phyloP scores from a whole-genome alignment of 2,113 vertebrate genomes.

The Cairina moschata region DNA sequence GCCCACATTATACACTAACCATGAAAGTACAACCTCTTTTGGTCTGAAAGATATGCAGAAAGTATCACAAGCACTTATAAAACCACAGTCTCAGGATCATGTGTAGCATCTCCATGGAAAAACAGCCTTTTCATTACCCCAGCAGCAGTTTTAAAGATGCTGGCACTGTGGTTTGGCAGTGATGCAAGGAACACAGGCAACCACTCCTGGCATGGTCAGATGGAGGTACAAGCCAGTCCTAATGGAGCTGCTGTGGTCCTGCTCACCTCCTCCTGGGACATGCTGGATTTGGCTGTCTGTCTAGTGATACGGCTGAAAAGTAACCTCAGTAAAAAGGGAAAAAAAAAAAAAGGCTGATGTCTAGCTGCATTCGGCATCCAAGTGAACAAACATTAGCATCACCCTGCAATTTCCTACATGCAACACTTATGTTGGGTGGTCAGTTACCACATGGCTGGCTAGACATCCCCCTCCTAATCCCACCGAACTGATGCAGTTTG shows the following conservation, averaged over 20 bases:
- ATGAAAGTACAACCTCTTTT: not conserved
- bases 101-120: not conserved
- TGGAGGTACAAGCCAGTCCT: accelerated
- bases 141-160: not conserved
- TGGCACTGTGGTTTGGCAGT: not conserved
- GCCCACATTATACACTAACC: not conserved
- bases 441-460: not conserved
- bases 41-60: not conserved
- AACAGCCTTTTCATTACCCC: not conserved
- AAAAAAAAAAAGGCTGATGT: not conserved
- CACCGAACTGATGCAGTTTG: not conserved
- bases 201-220: not conserved
- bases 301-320: not conserved
- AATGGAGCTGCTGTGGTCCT: not conserved
- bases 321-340: not conserved
- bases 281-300: not conserved
- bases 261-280: not conserved
- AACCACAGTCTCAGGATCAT: accelerated
- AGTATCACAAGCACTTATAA: not conserved
- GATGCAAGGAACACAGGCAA: not conserved
- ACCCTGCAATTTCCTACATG: not conserved
- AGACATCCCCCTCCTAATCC: not conserved
- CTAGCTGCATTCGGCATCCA: not conserved
- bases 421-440: accelerated
- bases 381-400: not conserved